Percentiles rank a stretch among this genome's conserved stretches.
These are phyloP conservation scores for Nemotelus nigrinus DNA, from an alignment of 2,888 invertebrate species.

Conservation along the genomic window DNA sequence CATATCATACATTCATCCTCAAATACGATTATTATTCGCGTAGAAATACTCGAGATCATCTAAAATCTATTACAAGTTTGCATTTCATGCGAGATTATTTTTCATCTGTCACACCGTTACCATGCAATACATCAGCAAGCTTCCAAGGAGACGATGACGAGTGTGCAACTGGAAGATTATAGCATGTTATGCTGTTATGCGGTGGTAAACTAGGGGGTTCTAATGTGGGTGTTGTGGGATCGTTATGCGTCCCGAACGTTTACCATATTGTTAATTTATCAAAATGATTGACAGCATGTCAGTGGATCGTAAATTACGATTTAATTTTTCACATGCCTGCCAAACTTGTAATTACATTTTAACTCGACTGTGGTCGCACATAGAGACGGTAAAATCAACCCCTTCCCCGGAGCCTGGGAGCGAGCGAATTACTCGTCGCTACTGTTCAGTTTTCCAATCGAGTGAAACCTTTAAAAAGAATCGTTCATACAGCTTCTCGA, in stretches of 20 bases:
- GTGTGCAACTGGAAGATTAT: slow-evolving; percentile 35
- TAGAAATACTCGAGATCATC: not conserved
- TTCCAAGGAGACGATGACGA: not conserved
- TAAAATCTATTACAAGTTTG: slow-evolving; percentile 7
- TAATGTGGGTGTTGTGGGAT: slow-evolving; percentile 1
- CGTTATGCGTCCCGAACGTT: slow-evolving; percentile 1
- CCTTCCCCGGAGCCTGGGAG: not conserved
- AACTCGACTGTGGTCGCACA: slow-evolving; percentile 12
- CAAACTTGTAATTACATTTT: slow-evolving; percentile 49
- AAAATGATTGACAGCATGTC: slow-evolving; percentile 50
- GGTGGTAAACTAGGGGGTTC: slow-evolving; percentile 10
- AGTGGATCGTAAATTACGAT: slow-evolving; percentile 45
- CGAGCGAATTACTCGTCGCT: not conserved
- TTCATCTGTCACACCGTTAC: slow-evolving; percentile 24
- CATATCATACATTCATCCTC: no score
- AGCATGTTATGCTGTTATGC: not conserved
- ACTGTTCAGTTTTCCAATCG: not conserved
- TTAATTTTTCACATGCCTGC: slow-evolving; percentile 46
- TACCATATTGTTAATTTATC: slow-evolving; percentile 47
- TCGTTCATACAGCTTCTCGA: slow-evolving; percentile 39
- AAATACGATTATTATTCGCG: no score
- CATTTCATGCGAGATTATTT: slow-evolving; percentile 8
- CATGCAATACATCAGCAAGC: slow-evolving; percentile 13
- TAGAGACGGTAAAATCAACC: not conserved
- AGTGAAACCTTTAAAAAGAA: slow-evolving; percentile 46